These are phyloP conservation scores for Celastrina argiolus DNA, from an alignment of 2,888 invertebrate species.

Conservation along the genomic window DNA sequence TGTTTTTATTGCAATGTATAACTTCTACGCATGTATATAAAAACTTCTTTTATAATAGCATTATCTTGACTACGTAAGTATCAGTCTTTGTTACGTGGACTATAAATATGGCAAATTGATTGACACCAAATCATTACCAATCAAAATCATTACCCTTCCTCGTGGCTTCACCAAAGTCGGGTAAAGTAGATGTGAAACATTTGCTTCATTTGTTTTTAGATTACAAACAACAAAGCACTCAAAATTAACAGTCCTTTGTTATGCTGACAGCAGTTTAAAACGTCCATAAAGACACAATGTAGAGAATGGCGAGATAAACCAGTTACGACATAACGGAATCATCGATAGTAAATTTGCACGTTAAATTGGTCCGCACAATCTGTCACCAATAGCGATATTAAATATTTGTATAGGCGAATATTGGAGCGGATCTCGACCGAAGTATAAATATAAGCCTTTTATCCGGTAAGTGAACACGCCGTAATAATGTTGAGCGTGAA, in stretches of 20 bases:
- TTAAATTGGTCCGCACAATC: slow-evolving; percentile 35
- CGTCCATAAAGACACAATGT: slow-evolving; percentile 19
- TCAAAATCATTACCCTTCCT: too few species aligned
- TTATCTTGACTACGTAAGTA: too few species aligned
- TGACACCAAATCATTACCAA: too few species aligned
- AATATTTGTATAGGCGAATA: slow-evolving; percentile 42
- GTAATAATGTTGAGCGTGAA: neutral
- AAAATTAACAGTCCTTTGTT: neutral
- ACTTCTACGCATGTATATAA: too few species aligned
- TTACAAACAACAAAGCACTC: neutral
- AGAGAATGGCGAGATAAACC: slow-evolving; percentile 16
- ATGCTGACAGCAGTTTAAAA: neutral
- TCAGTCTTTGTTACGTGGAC: too few species aligned
- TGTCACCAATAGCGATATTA: slow-evolving; percentile 47
- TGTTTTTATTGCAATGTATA: too few species aligned
- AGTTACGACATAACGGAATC: slow-evolving; percentile 29
- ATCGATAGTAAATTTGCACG: slow-evolving; percentile 35
- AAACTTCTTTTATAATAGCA: too few species aligned
- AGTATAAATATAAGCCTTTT: slow-evolving; percentile 19
- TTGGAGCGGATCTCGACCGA: slow-evolving; percentile 2
- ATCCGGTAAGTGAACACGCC: slow-evolving; percentile 16
- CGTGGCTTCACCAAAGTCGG: too few species aligned
- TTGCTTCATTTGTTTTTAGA: neutral
- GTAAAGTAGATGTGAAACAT: too few species aligned
- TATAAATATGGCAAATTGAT: too few species aligned